Evolutionary conservation across 2,797 vertebrate genomes (phyloP).

Genomic region (Malacoraja senta): DNA sequence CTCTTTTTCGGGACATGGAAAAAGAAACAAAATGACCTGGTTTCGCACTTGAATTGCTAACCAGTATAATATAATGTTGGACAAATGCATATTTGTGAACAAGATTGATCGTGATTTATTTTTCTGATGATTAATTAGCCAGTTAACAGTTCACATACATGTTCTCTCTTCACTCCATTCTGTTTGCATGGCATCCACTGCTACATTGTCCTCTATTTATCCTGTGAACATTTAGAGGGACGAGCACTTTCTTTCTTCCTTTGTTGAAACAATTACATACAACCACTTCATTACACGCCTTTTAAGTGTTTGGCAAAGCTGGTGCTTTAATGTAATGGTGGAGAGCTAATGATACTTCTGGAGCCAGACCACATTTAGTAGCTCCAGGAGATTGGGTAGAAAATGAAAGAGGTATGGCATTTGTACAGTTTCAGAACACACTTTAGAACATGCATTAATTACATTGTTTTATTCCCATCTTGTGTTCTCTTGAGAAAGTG

Average conservation of each 20-base stretch:
- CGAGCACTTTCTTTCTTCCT: neutral
- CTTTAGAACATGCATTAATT: too few species aligned
- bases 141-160: neutral
- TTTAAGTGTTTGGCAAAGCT: neutral
- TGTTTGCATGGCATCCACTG: neutral
- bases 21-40: neutral
- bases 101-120: neutral
- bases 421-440: neutral
- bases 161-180: neutral
- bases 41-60: neutral
- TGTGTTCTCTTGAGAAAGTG: neutral
- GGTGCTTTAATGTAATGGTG: neutral
- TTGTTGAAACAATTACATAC: neutral
- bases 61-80: neutral
- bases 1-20: neutral
- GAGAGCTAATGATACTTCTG: neutral
- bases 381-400: neutral
- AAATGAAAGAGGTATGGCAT: neutral
- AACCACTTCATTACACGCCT: neutral
- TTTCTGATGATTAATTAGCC: neutral
- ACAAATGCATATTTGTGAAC: neutral
- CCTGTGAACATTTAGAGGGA: neutral
- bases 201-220: neutral
- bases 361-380: neutral
- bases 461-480: neutral